phyloP scores from a whole-genome alignment of 2,113 vertebrate genomes.

The Fregata magnificens region DNA sequence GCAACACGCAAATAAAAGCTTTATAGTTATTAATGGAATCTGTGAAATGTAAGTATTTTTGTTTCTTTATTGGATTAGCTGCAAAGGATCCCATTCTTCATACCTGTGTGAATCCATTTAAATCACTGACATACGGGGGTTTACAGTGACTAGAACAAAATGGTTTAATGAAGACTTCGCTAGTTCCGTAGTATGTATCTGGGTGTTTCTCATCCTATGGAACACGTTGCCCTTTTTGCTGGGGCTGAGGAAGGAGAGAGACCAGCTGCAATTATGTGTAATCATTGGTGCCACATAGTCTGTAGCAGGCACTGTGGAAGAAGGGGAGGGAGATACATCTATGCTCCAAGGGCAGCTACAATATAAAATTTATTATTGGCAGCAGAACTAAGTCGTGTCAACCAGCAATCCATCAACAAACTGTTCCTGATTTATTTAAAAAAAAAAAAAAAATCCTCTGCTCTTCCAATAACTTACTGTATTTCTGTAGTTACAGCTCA shows the following conservation, averaged over 20 bases:
- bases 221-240: neutral
- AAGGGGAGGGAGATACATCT: neutral
- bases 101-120: neutral
- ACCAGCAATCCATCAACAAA: neutral
- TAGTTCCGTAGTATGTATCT: rapidly evolving
- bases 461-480: neutral
- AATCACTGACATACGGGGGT: neutral
- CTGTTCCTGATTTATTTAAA: neutral
- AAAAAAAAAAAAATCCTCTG: neutral
- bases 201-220: neutral
- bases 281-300: neutral
- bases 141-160: neutral
- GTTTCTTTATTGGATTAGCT: neutral
- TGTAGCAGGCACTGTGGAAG: neutral
- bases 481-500: neutral
- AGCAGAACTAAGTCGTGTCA: neutral
- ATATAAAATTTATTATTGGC: neutral
- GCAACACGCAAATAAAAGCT: neutral
- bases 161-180: rapidly evolving
- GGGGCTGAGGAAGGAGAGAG: neutral
- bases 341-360: neutral
- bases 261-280: neutral
- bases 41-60: neutral
- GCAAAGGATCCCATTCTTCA: neutral
- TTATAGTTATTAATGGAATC: neutral